Base-by-base conservation (phyloP, 2,888 invertebrate species). In the Gymnosoma rotundatum region DNA sequence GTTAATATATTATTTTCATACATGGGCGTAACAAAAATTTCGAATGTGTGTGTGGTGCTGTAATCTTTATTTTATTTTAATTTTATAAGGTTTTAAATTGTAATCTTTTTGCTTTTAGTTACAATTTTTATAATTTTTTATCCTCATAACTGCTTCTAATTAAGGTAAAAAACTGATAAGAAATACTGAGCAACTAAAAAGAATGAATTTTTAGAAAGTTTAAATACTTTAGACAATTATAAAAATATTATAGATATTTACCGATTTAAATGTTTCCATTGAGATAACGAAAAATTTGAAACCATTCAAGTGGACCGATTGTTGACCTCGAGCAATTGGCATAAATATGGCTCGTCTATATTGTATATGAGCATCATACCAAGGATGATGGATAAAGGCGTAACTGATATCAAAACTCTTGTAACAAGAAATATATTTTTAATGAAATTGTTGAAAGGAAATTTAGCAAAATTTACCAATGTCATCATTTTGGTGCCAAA, bases 161-260 rank as follows among this genome's bases (percentile, higher is more conserved):
- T 6, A 88, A 70, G 6, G 88, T 87, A 38, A 87, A 88, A 50
- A 88, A 86, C 54, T 88, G 87, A 73, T 88, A 88, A n/a, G 88
- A 86, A 52, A 85, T 86, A 12, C 87, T 86, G 8, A 84, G 21
- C 50, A 88, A 52, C 88, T 88, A 56, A 9, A 85, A 86, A 32
- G 9, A 42, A 20, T 72, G 16, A 18, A 18, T 50, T 1, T 38
- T 50, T n/a, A 20, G 20, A 7, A 2, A 21, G 36, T 12, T 14
- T 8, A 0, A 20, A 12, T 21, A 18, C 10, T 6, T 21, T 2
- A 52, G 1, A 18, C 7, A 32, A 32, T 5, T 18, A 18, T 2
- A 52, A 48, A 10, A 58, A 54, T 32, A 12, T 25, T 25, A 25
- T 8, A 50, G 9, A 3, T 25, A 50, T 58, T 61, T 76, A 88